Evolutionary conservation across 2,888 invertebrate species (phyloP).

Genomic region (Agonum fuliginosum): DNA sequence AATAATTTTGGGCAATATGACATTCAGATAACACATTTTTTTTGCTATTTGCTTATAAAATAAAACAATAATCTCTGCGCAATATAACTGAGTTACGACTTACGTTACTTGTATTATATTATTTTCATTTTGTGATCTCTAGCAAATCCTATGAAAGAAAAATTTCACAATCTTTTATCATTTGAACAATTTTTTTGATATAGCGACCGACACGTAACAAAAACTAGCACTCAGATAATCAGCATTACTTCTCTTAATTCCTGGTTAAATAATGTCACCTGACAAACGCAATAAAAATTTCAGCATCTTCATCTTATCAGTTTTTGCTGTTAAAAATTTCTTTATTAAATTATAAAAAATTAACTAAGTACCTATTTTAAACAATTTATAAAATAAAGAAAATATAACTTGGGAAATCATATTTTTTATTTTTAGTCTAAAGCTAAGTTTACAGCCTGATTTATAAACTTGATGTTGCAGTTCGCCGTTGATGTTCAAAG

Average conservation of each 20-base stretch:
- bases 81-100: neutral
- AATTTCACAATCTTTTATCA: neutral
- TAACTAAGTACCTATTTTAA: neutral
- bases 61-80: too few species aligned
- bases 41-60: too few species aligned
- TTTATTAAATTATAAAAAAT: neutral
- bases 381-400: neutral
- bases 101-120: neutral
- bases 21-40: too few species aligned
- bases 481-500: too few species aligned
- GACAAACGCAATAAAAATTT: conserved; percentile 41
- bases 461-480: too few species aligned
- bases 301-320: conserved; percentile 24
- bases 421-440: neutral
- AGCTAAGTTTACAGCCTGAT: too few species aligned
- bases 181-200: neutral
- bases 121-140: neutral
- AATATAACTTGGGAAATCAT: neutral
- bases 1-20: too few species aligned
- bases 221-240: neutral
- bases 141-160: neutral
- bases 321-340: neutral
- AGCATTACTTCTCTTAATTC: neutral
- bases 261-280: conserved; percentile 50
- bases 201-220: neutral